Base-by-base conservation (phyloP, 2,888 invertebrate genomes). In the Drosophila subsilvestris region DNA sequence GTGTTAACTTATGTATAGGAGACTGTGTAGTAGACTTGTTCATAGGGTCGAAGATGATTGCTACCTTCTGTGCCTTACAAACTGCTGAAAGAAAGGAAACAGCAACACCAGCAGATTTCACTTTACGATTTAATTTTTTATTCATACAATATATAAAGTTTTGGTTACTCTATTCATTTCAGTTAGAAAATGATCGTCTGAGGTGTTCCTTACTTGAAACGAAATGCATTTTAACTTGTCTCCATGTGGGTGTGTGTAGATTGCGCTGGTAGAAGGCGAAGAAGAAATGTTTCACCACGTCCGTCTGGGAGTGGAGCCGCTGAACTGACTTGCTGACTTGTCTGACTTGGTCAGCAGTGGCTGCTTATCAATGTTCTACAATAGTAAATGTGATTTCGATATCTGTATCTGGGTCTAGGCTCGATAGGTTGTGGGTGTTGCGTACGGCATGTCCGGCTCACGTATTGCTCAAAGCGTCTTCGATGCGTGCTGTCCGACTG, bases 381-480 rank as follows among this genome's bases (percentile, higher is more conserved):
- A 32, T 32, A 14, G 14, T 14, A 32, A 32, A 14, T 32, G 14
- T 37, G 37, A 4, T 14, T 14, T 14, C 14, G 6, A 37, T 37
- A 14, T 2, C 37, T 37, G 37, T 37, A 6, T 37, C 14, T 7
- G 20, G 14, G 17, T 25, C 20, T 18, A 12, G 9, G 42, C 7
- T 12, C 12, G 32, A 32, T 12, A 5, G 32, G 32, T 32, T 12
- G 32, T 32, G 9, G 27, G 9, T 29, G 9, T 9, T 5, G 32
- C 32, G 12, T 32, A 4, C 32, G 32, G 12, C 12, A 12, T 37
- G 7, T 37, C 22, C 18, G 17, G 49, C 47, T 82, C 66, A 82
- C 75, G 80, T 59, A 2, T 62, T 65, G 32, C 61, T 66, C 3
- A 78, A 5, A 1, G 37, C 58, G 22, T 76, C 73, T 25, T 75